Percentiles rank a stretch among this genome's conserved stretches.
These are phyloP conservation scores for Incurvaria masculella DNA, from an alignment of 2,888 invertebrate genomes.

Conservation along the genomic window DNA sequence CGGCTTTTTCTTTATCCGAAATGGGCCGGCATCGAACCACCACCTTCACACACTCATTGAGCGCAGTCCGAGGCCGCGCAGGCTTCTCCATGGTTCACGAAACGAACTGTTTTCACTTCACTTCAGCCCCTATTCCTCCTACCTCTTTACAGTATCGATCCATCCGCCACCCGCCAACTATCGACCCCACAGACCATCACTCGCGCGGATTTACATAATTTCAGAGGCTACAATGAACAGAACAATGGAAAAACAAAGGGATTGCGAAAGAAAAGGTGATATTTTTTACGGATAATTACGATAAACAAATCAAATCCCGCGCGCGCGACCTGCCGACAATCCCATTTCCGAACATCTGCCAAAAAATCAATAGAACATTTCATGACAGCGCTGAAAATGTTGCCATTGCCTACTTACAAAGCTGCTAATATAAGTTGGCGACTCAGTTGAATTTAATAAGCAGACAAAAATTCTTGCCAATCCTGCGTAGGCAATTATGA, in stretches of 20 bases:
- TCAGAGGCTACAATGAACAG: not conserved
- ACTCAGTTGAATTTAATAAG: too few species aligned
- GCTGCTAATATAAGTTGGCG: too few species aligned
- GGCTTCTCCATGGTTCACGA: constrained; percentile 43
- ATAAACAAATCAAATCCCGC: not conserved
- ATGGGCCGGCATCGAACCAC: constrained; percentile 96
- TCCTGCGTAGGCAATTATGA: too few species aligned
- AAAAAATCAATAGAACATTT: too few species aligned
- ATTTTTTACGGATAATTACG: not conserved
- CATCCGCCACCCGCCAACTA: not conserved
- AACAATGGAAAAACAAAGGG: not conserved
- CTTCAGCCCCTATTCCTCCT: not conserved
- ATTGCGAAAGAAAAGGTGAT: not conserved
- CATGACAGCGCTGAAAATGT: too few species aligned
- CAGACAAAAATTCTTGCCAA: too few species aligned
- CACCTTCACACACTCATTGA: constrained; percentile 91
- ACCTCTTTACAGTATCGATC: not conserved
- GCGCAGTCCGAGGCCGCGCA: constrained; percentile 48
- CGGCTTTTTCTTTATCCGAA: constrained; percentile 77
- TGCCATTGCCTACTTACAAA: too few species aligned
- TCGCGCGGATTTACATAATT: not conserved
- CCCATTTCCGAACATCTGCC: not conserved
- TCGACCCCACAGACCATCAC: not conserved
- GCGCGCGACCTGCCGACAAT: not conserved
- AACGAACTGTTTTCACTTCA: not conserved